phyloP scores from a whole-genome alignment of 2,113 vertebrate species.

The Uria lomvia region DNA sequence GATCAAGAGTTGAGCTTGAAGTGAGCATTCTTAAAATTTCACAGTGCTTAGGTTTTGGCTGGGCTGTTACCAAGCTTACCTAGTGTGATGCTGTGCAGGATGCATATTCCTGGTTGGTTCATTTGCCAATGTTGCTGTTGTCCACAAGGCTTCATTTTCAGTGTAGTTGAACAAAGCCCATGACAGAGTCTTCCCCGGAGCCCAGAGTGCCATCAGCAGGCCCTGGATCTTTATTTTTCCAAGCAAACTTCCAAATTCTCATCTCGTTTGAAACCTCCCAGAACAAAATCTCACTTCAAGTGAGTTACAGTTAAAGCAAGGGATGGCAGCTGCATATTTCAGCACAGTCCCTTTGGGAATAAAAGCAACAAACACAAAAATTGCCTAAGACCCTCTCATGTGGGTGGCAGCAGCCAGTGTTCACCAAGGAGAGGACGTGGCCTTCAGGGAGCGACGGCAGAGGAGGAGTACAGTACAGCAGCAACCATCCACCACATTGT shows the following conservation, averaged over 20 bases:
- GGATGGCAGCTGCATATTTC: background rate
- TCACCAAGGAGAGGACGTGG: background rate
- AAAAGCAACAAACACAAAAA: background rate
- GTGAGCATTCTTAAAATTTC: background rate
- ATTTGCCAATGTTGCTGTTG: background rate
- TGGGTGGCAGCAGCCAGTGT: background rate
- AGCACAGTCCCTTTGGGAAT: background rate
- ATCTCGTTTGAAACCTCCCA: background rate
- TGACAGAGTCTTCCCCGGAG: background rate
- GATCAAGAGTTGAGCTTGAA: background rate
- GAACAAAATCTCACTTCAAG: background rate
- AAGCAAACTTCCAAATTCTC: background rate
- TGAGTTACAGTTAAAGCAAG: background rate
- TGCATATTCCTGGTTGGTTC: background rate
- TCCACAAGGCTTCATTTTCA: background rate
- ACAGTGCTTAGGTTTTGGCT: background rate
- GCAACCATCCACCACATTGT: background rate
- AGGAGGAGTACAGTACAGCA: background rate
- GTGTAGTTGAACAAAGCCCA: background rate
- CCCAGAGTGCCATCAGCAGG: background rate
- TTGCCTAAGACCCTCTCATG: background rate
- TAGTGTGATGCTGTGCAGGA: background rate
- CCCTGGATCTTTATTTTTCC: background rate
- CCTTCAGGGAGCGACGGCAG: background rate
- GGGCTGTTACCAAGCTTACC: background rate